A percentile compares a stretch with the other conserved stretches of the same genome.
phyloP scores from a whole-genome alignment of 2,797 vertebrate species.

The Tenualosa ilisha region DNA sequence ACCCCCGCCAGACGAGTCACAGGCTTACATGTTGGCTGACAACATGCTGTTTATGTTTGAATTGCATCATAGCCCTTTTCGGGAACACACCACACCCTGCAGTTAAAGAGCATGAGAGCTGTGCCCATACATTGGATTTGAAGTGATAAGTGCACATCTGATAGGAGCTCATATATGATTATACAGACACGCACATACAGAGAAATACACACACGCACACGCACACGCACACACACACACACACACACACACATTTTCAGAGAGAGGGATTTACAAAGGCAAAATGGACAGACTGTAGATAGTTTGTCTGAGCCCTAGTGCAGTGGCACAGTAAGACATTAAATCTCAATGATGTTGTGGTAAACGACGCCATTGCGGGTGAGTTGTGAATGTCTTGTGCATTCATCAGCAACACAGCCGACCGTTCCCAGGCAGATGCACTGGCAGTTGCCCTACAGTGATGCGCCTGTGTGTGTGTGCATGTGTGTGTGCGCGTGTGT shows the following conservation, averaged over 20 bases:
- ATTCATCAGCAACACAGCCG: conserved; percentile 3
- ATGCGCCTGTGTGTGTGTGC: conserved; percentile 33
- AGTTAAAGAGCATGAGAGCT: not conserved
- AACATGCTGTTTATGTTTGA: conserved; percentile 10
- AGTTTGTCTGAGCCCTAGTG: not conserved
- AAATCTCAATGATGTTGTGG: conserved; percentile 12
- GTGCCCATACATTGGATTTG: conserved; percentile 1
- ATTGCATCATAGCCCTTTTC: not conserved
- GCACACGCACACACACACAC: not conserved
- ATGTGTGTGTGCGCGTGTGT: not conserved
- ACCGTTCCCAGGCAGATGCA: conserved; percentile 21
- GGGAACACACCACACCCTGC: not conserved
- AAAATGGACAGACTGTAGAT: not conserved
- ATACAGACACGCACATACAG: conserved; percentile 1
- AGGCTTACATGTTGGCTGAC: not conserved
- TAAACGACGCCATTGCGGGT: not conserved
- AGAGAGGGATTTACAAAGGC: conserved; percentile 3
- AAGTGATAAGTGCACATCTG: not conserved
- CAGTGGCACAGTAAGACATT: not conserved
- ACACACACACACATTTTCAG: not conserved
- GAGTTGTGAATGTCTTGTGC: not conserved
- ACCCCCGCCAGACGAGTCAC: not conserved
- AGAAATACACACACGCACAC: conserved; percentile 1
- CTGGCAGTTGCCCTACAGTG: conserved; percentile 34
- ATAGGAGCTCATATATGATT: not conserved